A percentile compares a stretch with the other conserved stretches of the same genome.
Conservation (phyloP, 2,113 vertebrate genomes). For the Seriola dumerili region DNA sequence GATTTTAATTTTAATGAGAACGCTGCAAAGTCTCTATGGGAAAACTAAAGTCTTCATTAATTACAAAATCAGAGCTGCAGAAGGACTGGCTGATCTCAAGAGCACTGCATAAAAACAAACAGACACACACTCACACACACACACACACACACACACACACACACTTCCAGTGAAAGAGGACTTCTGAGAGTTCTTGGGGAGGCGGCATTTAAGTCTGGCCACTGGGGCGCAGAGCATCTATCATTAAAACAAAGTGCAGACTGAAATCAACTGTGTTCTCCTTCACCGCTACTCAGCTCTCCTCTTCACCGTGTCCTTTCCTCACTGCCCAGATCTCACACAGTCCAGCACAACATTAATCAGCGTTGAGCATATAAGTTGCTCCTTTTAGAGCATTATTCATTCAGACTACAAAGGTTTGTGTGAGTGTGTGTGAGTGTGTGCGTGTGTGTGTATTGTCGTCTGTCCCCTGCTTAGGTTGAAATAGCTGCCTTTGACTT, state of each 20-base stretch:
- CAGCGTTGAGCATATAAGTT: slow-evolving; percentile 39
- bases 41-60: slow-evolving; percentile 49
- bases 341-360: slow-evolving; percentile 58
- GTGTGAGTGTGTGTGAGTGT: slow-evolving; percentile 20
- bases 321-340: slow-evolving; percentile 49
- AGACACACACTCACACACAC: slow-evolving; percentile 15
- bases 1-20: slow-evolving; percentile 48
- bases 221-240: slow-evolving; percentile 75
- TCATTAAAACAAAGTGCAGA: slow-evolving; percentile 79
- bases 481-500: slow-evolving; percentile 74
- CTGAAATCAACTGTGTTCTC: slow-evolving; percentile 66
- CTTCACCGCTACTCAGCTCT: slow-evolving; percentile 46
- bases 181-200: slow-evolving; percentile 67
- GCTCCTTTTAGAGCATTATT: slow-evolving; percentile 46
- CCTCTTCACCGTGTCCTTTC: slow-evolving; percentile 33
- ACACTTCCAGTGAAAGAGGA: slow-evolving; percentile 55
- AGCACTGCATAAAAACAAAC: slow-evolving; percentile 37
- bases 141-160: slow-evolving; percentile 26
- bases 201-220: slow-evolving; percentile 70
- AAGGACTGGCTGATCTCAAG: slow-evolving; percentile 48
- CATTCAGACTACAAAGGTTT: slow-evolving; percentile 58
- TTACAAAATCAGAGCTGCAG: slow-evolving; percentile 58
- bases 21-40: slow-evolving; percentile 31
- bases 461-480: slow-evolving; percentile 59
- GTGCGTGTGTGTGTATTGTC: slow-evolving; percentile 45